Base-by-base conservation (phyloP, 2,113 vertebrate genomes). In the Sander vitreus region DNA sequence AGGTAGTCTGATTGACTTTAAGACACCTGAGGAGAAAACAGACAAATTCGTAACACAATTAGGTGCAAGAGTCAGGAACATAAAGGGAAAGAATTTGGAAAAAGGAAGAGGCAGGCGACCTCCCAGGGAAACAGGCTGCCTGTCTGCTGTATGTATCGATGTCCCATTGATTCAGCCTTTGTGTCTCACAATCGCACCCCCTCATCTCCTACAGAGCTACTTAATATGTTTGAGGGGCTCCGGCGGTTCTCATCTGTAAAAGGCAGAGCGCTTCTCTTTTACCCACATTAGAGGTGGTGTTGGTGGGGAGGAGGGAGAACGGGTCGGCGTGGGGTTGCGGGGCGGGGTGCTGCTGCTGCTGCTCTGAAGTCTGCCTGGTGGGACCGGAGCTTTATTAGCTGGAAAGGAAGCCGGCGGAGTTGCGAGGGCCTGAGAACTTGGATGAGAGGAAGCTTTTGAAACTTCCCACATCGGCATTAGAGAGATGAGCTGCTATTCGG, bases 401-500 rank as follows among this genome's bases (percentile, higher is more conserved):
- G 86, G 89, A 91, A 91, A 90, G 76, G 72, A 82, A 81, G 86
- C 73, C 80, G 58, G 84, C 51, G 48, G 83, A 91, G 92, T 88
- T 89, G 87, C 84, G 30, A 89, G 86, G 93, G 92, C 90, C 93
- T 93, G 95, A 95, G 96, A 95, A 97, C 96, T 94, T 94, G 91
- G 92, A 93, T 93, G 96, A 96, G 96, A 96, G 96, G 94, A 95
- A 85, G 90, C 86, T 95, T 95, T 96, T 93, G 91, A 96, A 97
- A 96, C 92, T 96, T 95, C 94, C 92, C 95, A 96, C 87, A 93
- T 92, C 78, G 85, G 94, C 93, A 95, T 95, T 95, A 95, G 96
- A 96, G 91, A 87, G 90, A 93, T 88, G 93, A 95, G 92, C 96
- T 93, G 95, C 96, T 94, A 96, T 97, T 97, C 96, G 96, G 95